A percentile compares a stretch with the other conserved stretches of the same genome.
These are phyloP conservation scores for Genyomyrus donnyi DNA, from an alignment of 2,113 vertebrate species.

Conservation along the genomic window DNA sequence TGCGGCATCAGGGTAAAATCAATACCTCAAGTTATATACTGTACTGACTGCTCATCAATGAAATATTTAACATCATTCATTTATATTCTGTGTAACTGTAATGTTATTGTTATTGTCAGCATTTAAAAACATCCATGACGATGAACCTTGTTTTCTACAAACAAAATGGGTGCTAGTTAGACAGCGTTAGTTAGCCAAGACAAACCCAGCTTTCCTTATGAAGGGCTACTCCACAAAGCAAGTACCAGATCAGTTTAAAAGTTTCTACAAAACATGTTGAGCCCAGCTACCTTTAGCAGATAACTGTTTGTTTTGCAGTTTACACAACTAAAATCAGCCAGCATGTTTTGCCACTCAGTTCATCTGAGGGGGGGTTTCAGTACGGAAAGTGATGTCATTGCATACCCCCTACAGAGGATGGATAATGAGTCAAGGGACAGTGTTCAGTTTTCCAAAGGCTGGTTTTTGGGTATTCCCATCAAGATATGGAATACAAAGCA, in stretches of 20 bases:
- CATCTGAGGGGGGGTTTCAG: not conserved
- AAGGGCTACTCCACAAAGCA: not conserved
- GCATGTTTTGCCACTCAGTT: not conserved
- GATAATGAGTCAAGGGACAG: not conserved
- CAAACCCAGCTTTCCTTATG: not conserved
- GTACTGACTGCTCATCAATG: not conserved
- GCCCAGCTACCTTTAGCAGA: not conserved
- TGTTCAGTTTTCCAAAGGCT: not conserved
- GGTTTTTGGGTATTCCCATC: not conserved
- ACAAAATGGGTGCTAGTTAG: not conserved
- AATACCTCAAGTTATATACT: not conserved
- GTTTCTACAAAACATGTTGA: not conserved
- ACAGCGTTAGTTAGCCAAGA: not conserved
- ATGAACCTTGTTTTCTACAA: not conserved
- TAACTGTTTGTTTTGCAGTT: not conserved
- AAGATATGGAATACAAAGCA: not conserved
- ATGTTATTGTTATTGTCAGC: not conserved
- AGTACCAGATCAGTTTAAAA: not conserved
- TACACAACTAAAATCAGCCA: not conserved
- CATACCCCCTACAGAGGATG: not conserved
- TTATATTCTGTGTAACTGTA: not conserved
- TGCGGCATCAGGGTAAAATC: not conserved
- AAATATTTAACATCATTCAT: not conserved
- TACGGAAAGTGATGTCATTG: not conserved
- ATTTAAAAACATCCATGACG: not conserved